Conservation (phyloP, 2,797 vertebrate species). For the Luscinia megarhynchos region DNA sequence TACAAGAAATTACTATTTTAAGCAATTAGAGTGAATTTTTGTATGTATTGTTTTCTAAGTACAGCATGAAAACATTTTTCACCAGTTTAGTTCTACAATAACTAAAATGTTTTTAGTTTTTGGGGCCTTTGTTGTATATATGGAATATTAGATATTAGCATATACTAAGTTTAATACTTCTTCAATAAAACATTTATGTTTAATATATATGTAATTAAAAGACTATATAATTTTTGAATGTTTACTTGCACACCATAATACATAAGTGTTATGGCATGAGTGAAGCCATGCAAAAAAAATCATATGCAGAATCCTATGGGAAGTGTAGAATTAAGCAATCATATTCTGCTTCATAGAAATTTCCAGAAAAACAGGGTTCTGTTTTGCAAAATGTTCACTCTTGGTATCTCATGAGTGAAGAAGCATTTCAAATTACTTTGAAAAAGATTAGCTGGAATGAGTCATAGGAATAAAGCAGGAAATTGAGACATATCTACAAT, state of each 20-base stretch:
- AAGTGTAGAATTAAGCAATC: neutral
- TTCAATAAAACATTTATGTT: neutral
- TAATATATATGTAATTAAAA: neutral
- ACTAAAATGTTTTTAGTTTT: neutral
- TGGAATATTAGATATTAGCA: neutral
- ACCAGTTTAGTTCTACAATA: neutral
- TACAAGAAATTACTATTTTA: neutral
- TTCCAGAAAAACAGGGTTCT: neutral
- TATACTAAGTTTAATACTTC: neutral
- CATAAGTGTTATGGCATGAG: neutral
- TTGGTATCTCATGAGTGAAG: neutral
- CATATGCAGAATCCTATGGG: neutral
- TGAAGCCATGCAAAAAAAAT: neutral
- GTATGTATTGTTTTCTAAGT: neutral
- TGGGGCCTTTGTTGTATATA: neutral
- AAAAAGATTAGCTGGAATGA: neutral
- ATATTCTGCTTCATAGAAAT: neutral
- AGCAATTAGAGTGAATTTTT: neutral
- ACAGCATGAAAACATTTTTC: neutral
- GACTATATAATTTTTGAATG: neutral
- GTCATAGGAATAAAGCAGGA: neutral
- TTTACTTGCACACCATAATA: neutral
- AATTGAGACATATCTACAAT: neutral
- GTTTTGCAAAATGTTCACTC: neutral
- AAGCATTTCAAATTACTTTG: neutral